Evolutionary conservation across 1,140 invertebrate species (phyloP).

Genomic region (Drosophila guanche): DNA sequence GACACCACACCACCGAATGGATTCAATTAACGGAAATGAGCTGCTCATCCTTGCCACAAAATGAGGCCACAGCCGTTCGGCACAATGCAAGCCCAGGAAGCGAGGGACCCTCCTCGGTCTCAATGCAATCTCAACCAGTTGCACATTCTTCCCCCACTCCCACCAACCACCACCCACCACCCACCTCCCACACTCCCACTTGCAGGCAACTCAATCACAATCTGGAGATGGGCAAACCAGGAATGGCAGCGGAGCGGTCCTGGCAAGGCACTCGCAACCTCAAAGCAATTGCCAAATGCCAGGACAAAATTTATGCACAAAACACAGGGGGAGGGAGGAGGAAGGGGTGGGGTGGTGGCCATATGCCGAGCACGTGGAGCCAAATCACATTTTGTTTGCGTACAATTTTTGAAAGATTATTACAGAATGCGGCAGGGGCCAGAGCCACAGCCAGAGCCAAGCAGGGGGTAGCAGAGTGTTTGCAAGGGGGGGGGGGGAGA

Average conservation of each 20-base stretch:
- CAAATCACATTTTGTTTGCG: conserved; percentile 79
- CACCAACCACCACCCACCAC: neutral
- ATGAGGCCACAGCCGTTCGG: too few species aligned
- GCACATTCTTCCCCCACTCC: neutral
- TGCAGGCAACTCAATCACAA: conserved; percentile 32
- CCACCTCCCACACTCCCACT: conserved; percentile 33
- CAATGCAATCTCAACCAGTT: conserved; percentile 26
- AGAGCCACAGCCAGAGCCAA: neutral
- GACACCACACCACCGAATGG: too few species aligned
- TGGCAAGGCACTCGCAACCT: neutral
- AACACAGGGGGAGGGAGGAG: conserved; percentile 8
- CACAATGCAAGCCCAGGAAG: neutral
- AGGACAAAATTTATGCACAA: conserved; percentile 67
- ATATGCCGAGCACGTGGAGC: conserved; percentile 50
- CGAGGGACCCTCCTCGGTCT: neutral
- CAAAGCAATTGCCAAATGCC: conserved; percentile 67
- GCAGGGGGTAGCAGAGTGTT: neutral
- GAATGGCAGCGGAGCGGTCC: neutral
- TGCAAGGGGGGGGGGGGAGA: neutral
- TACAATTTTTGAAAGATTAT: conserved; percentile 80
- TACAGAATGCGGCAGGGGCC: conserved; percentile 65
- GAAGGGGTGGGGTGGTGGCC: neutral
- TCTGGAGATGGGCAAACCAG: conserved; percentile 54
- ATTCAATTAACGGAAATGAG: too few species aligned
- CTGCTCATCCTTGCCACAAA: too few species aligned